phyloP scores from a whole-genome alignment of 2,797 vertebrate genomes.

The Columba guinea region DNA sequence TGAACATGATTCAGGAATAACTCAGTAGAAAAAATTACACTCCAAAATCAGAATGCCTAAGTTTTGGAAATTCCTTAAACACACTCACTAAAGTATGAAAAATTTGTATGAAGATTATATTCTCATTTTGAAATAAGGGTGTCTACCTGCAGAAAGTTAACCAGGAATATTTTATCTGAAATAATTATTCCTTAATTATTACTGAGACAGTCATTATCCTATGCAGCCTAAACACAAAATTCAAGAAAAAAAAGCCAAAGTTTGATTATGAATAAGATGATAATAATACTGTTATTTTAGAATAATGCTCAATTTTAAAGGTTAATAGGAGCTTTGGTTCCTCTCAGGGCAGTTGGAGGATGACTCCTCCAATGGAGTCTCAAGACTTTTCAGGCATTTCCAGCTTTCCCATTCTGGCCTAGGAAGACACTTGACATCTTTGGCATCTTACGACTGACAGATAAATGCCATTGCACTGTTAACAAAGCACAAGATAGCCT shows the following conservation, averaged over 20 bases:
- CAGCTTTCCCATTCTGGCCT: background rate
- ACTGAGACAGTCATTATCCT: background rate
- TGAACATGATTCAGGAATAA: background rate
- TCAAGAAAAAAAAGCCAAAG: background rate
- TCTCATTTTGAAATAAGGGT: background rate
- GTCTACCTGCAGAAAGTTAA: background rate
- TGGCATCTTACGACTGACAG: background rate
- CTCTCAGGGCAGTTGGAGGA: background rate
- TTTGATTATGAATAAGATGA: background rate
- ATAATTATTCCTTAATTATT: background rate
- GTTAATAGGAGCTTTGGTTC: background rate
- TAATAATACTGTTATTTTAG: background rate
- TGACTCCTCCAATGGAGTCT: background rate
- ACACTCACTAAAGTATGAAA: background rate
- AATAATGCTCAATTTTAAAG: background rate
- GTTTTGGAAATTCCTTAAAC: background rate
- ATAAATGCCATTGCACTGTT: background rate
- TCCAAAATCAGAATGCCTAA: background rate
- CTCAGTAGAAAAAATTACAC: background rate
- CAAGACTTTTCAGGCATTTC: conserved; percentile 1
- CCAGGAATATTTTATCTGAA: background rate
- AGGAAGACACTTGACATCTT: background rate
- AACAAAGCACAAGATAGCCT: background rate
- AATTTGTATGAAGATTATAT: background rate
- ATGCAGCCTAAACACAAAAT: background rate